phyloP scores from a whole-genome alignment of 2,113 vertebrate genomes.

The Forbesichthys papilliferus region DNA sequence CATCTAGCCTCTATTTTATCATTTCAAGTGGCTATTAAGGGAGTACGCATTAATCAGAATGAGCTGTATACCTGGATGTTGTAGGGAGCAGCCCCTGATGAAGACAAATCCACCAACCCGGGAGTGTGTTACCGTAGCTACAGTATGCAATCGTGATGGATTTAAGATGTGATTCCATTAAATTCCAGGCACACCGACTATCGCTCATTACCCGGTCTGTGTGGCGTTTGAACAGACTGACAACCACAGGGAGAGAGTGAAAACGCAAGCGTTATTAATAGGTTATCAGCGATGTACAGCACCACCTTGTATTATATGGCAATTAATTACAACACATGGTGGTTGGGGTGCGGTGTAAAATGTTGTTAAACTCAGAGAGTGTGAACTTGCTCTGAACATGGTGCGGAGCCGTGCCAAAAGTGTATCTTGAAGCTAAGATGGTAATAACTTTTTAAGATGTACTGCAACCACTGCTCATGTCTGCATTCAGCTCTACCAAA shows the following conservation, averaged over 20 bases:
- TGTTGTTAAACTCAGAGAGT: slow-evolving; percentile 10
- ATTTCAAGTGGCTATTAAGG: slow-evolving; percentile 67
- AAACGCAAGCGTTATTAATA: slow-evolving; percentile 19
- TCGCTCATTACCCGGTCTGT: slow-evolving; percentile 65
- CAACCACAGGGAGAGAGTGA: slow-evolving; percentile 14
- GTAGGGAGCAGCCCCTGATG: slow-evolving; percentile 70
- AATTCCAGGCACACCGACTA: slow-evolving; percentile 62
- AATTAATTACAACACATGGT: slow-evolving; percentile 48
- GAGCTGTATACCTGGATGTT: slow-evolving; percentile 56
- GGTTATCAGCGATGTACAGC: slow-evolving; percentile 57
- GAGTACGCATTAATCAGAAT: slow-evolving; percentile 63
- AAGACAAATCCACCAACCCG: slow-evolving; percentile 66
- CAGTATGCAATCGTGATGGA: slow-evolving; percentile 76
- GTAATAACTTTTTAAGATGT: slow-evolving; percentile 7
- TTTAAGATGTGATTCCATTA: slow-evolving; percentile 67
- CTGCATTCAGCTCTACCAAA: too few relatives aligned
- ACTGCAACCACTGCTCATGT: too few relatives aligned
- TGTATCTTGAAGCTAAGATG: slow-evolving; percentile 6
- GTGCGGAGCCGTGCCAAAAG: slow-evolving; percentile 4
- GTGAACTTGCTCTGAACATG: slow-evolving; percentile 29
- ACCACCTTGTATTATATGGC: slow-evolving; percentile 33
- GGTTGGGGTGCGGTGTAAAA: slow-evolving; percentile 29
- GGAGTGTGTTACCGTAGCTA: slow-evolving; percentile 53
- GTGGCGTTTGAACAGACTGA: not conserved
- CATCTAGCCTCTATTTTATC: slow-evolving; percentile 69